Base-by-base conservation (phyloP, 2,888 invertebrate species). In the Cotesia congregata region DNA sequence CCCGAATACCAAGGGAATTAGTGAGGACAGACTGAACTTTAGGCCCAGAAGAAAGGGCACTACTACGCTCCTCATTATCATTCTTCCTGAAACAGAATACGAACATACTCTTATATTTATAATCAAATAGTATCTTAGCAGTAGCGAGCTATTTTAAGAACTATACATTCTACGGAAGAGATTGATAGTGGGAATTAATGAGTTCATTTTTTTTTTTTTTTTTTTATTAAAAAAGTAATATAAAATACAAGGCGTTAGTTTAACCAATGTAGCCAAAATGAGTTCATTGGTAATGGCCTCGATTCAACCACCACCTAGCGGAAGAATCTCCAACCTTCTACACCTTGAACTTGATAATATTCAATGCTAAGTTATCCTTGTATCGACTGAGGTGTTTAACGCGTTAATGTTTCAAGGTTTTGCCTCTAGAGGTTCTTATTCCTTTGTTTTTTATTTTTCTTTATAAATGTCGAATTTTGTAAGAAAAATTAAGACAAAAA, bases 1-100 rank as follows among this genome's bases (percentile, higher is more conserved):
- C 0, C 95, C 95, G 79, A 96, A 92, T 6, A 96, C 85, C 72
- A 96, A 86, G 0, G 96, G 96, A 15, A 96, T 90, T 77, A 96
- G 87, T 0, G 95, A 94, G 1, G 94, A 92, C 65, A 95, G 90
- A 85, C 95, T 95, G 85, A 96, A 95, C 89, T 96, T 96, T 81
- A 96, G 92, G 6, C 95, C 96, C 9, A 96, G 91, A 0, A 96
- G 91, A 83, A 95, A 92, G 38, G 96, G 96, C 17, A 96, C 90
- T n/a, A 96, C 84, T 75, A 95, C 92, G 80, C 94, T 94, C 81
- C 93, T 92, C 72, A 95, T 92, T 79, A 96, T 85, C 39, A 95
- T 89, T 17, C 94, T 93, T 80, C 94, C 96, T 96, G 91, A 79
- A 93, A 93, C 78, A 76, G 75, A 62, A 75, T 74, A 80, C 65